Base-by-base conservation (phyloP, 2,797 vertebrate species). In the Salmo trutta region DNA sequence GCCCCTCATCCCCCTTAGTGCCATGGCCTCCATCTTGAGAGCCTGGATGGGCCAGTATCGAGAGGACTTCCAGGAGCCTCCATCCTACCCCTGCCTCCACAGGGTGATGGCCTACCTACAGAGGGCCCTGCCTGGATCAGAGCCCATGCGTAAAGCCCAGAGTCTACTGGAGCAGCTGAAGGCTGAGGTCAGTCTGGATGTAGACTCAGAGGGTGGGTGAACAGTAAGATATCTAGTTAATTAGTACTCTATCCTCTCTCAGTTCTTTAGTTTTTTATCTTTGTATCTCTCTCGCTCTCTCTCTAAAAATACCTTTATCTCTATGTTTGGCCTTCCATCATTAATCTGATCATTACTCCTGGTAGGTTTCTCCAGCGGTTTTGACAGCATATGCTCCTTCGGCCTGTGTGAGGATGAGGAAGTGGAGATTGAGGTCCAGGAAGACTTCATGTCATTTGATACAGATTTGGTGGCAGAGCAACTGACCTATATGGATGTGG, bases 401-500 rank as follows among this genome's bases (percentile, higher is more conserved):
- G 93, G 94, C 79, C 87, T 94, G 0, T 92, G 92, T 67, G 95
- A 96, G 82, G 96, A 97, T 72, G 95, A 96, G 77, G 95, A 96
- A 75, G 89, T 92, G 27, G 96, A 97, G 80, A 90, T 88, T 0
- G 93, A 94, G 77, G 88, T 84, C 74, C 83, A 94, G 75, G 95
- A 96, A 79, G 95, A 97, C 84, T 97, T 99, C 89, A 92, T 96
- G 64, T 93, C 91, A 24, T 98, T 99, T 62, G 89, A 94, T 0
- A 92, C 96, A 0, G 95, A 97, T 15, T 89, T 96, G 10, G 96
- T 98, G 91, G 97, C 98, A 0, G 97, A 98, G 86, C 98, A 99
- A 89, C 91, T 99, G 88, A 99, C 98, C 19, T 99, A 96, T 84
- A 97, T 98, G 96, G 98, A 99, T 10, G 96, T 97, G 1, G 97